A percentile compares a stretch with the other conserved stretches of the same genome.
These are phyloP conservation scores for Danio jaintianensis DNA, from an alignment of 2,797 vertebrate species.

Conservation along the genomic window DNA sequence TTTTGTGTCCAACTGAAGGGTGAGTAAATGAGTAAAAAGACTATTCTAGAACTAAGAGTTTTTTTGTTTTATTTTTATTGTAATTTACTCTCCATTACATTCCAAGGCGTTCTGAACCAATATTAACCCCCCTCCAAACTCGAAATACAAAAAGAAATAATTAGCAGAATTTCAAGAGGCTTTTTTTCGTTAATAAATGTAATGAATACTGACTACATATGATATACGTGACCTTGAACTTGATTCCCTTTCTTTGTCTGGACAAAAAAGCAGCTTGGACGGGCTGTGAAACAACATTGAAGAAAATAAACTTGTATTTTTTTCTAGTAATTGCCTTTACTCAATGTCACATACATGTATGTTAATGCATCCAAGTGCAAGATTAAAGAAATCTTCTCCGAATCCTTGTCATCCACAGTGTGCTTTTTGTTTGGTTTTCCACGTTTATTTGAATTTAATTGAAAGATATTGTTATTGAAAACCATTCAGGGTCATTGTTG, in stretches of 20 bases:
- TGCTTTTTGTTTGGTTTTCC: neutral
- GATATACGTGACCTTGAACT: neutral
- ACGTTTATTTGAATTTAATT: neutral
- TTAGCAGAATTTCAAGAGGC: neutral
- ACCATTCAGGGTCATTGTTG: neutral
- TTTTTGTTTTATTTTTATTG: no score
- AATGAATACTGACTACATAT: neutral
- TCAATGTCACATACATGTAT: neutral
- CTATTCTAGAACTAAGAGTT: no score
- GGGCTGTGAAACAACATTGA: neutral
- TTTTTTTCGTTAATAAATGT: neutral
- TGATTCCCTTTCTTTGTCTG: neutral
- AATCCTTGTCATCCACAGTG: neutral
- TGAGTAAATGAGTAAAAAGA: no score
- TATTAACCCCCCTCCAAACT: no score
- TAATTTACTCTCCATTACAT: neutral
- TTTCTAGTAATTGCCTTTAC: neutral
- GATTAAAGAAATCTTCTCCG: neutral
- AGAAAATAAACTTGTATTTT: neutral
- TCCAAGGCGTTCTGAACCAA: no score
- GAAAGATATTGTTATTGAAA: neutral
- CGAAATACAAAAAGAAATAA: neutral
- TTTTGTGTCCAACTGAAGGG: no score
- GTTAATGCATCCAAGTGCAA: neutral
- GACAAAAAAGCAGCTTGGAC: neutral